Percentiles rank a stretch among this genome's conserved stretches.
These are phyloP conservation scores for Cataglyphis livida DNA, from an alignment of 2,888 invertebrate genomes.

Conservation along the genomic window DNA sequence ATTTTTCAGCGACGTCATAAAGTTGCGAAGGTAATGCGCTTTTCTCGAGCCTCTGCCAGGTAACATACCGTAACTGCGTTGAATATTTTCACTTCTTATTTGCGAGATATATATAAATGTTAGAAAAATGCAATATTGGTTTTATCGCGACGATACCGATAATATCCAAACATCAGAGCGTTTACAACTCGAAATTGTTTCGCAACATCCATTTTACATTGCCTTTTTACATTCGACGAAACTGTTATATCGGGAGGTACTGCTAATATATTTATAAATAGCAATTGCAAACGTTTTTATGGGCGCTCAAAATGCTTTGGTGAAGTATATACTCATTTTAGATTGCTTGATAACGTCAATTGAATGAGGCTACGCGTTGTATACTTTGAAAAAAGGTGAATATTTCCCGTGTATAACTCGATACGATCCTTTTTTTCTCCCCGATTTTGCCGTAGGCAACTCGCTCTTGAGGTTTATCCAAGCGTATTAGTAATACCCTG, in stretches of 20 bases:
- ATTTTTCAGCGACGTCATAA: conserved; percentile 72
- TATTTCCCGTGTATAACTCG: neutral
- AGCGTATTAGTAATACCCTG: conserved; percentile 38
- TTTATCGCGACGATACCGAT: conserved; percentile 54
- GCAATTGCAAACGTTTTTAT: neutral
- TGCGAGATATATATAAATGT: conserved; percentile 61
- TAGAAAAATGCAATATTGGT: conserved; percentile 30
- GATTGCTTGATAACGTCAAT: neutral
- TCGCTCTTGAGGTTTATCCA: conserved; percentile 36
- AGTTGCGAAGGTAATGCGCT: conserved; percentile 67
- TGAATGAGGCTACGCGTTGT: neutral
- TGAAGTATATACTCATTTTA: neutral
- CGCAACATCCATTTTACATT: conserved; percentile 57
- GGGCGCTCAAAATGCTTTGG: neutral
- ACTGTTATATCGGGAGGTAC: neutral
- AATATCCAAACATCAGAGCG: conserved; percentile 53
- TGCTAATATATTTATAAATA: conserved; percentile 7
- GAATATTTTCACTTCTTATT: conserved; percentile 70
- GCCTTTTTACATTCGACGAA: conserved; percentile 12
- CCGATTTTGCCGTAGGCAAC: neutral
- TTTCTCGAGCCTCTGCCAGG: conserved; percentile 46
- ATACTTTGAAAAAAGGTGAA: neutral
- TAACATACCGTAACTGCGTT: conserved; percentile 53
- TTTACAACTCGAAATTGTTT: conserved; percentile 64
- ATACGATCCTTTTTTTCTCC: neutral